phyloP scores from a whole-genome alignment of 2,113 vertebrate species.

The Isichthys henryi region DNA sequence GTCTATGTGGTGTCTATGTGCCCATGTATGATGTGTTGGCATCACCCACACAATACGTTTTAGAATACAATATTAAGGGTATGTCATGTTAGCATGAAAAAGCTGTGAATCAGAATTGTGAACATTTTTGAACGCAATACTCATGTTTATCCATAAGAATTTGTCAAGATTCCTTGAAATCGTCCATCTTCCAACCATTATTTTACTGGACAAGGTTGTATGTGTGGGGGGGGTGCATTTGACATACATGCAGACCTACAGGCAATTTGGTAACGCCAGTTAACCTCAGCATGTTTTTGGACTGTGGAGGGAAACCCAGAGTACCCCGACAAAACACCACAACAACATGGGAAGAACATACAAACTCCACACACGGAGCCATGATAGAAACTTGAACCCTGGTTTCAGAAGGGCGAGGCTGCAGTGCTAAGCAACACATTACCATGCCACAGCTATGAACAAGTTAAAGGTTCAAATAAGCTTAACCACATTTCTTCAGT shows the following conservation, averaged over 20 bases:
- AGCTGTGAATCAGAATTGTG: neutral
- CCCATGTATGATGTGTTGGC: slow-evolving; percentile 29
- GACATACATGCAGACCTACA: neutral
- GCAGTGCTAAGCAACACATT: neutral
- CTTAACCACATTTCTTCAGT: neutral
- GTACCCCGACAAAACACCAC: neutral
- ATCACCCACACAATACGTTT: slow-evolving; percentile 42
- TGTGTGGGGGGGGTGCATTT: neutral
- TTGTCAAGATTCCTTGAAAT: neutral
- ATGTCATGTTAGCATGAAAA: neutral
- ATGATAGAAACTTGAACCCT: neutral
- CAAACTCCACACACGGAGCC: too few relatives aligned
- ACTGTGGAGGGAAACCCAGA: too few relatives aligned
- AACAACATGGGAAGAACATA: neutral
- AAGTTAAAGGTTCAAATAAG: neutral
- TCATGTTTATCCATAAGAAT: neutral
- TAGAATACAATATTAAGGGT: neutral
- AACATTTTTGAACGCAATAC: neutral
- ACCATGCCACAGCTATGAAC: neutral
- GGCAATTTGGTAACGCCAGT: neutral
- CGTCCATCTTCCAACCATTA: neutral
- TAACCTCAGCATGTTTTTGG: neutral
- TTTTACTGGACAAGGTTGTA: neutral
- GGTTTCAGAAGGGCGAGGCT: neutral
- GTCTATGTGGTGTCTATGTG: slow-evolving; percentile 3